Evolutionary conservation across 2,797 vertebrate species (phyloP), one percentile per base, ranked within the genome.

Genomic region (Pitangus sulphuratus): DNA sequence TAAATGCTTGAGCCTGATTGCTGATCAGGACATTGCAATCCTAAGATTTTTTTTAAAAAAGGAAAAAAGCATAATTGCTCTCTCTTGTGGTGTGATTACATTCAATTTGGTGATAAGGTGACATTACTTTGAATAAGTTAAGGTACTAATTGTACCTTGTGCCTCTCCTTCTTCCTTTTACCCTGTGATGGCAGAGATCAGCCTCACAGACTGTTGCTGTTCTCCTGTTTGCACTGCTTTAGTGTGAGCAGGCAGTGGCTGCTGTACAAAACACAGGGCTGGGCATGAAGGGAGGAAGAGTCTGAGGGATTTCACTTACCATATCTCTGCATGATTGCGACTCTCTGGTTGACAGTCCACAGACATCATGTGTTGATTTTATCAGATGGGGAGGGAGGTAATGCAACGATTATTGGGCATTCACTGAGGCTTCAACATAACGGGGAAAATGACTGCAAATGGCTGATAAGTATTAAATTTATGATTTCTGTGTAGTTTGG

Each of bases 1-100:
- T 58, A 60, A 75, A 50, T 90, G 13, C 54, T 94, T 80, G 78
- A 65, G 26, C 53, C 47, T 66, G 44, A 58, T 85, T 75, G 25
- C 61, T 88, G 86, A 65, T 57, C 31, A 54, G 61, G 56, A 72
- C 51, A 54, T 17, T 56, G 56, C 44, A 89, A 90, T 84, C 25
- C 21, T 28, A 58, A 69, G 22, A 50, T 30, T 30, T 51, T 51
- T 17, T 51, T 48, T 18, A 19, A 50, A 64, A 58, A 40, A 65
- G 50, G 3, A 9, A 37, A 24, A 4, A 78, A 31, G 2, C 31
- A 31, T 58, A 74, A 50, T 82, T 56, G 35, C 12, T 83, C 11
- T 91, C 24, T 84, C 45, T 70, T 71, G 11, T 53, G 21, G 15
- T 45, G 21, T 44, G 61, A 54, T 88, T 91, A 15, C 35, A 25